Evolutionary conservation across 1,140 invertebrate genomes (phyloP).

Genomic region (Drosophila hydei): DNA sequence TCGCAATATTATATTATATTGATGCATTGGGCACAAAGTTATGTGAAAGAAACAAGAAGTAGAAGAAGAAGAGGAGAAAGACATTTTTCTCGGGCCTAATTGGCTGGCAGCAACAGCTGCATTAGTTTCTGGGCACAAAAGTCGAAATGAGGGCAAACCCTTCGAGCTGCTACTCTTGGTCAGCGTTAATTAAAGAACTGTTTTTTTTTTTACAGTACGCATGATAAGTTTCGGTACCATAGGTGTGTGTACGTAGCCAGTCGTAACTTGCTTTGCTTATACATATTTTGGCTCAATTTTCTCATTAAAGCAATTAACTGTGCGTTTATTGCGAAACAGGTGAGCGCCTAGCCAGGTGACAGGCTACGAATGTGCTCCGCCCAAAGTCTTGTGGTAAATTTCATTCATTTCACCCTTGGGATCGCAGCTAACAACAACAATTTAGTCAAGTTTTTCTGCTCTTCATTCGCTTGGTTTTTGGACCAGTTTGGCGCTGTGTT

Average conservation of each 20-base stretch:
- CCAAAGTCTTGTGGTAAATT: slow-evolving; percentile 36
- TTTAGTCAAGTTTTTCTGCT: slow-evolving; percentile 26
- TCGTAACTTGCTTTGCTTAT: slow-evolving; percentile 24
- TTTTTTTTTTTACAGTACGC: slow-evolving; percentile 49
- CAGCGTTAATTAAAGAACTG: slow-evolving; percentile 58
- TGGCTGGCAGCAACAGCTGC: slow-evolving; percentile 28
- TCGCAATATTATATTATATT: slow-evolving; percentile 10
- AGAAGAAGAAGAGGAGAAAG: neutral
- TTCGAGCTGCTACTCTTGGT: slow-evolving; percentile 11
- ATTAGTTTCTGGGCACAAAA: slow-evolving; percentile 4
- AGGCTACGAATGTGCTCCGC: slow-evolving; percentile 43
- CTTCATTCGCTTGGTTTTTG: slow-evolving; percentile 15
- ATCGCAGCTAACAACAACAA: slow-evolving; percentile 28
- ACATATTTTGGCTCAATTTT: slow-evolving; percentile 58
- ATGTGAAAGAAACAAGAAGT: neutral
- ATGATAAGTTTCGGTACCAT: slow-evolving; percentile 6
- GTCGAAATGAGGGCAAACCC: neutral
- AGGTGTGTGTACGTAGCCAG: neutral
- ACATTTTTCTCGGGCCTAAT: slow-evolving; percentile 13
- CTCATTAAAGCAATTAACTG: slow-evolving; percentile 55
- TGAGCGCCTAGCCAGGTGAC: slow-evolving; percentile 51
- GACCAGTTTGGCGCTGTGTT: slow-evolving; percentile 37
- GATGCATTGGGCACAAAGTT: slow-evolving; percentile 1
- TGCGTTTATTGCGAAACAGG: slow-evolving; percentile 50
- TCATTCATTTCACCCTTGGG: slow-evolving; percentile 69